Conservation (phyloP, 2,888 invertebrate species). For the Drosophila birchii region DNA sequence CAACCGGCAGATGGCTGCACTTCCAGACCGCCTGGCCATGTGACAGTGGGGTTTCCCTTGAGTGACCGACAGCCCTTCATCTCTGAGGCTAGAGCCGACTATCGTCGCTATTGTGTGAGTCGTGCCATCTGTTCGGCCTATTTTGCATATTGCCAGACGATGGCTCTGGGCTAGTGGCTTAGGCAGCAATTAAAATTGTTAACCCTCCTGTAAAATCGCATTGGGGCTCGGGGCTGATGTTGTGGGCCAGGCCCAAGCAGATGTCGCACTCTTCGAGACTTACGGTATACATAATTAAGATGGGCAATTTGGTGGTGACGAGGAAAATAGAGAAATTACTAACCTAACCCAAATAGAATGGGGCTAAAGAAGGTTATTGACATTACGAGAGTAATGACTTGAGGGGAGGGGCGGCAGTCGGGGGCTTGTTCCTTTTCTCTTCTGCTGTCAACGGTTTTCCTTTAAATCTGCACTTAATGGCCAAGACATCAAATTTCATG, state of each 20-base stretch:
- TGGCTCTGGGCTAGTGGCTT: constrained; percentile 31
- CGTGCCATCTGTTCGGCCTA: constrained; percentile 54
- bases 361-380: constrained; percentile 65
- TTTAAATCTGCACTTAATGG: constrained; percentile 64
- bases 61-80: constrained; percentile 12
- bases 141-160: constrained; percentile 39
- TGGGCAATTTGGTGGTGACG: constrained; percentile 44
- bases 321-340: constrained; percentile 30
- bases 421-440: background rate
- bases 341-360: constrained; percentile 30
- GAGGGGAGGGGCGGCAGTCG: constrained; percentile 4
- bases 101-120: constrained; percentile 29
- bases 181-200: constrained; percentile 66
- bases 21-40: constrained; percentile 17
- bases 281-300: constrained; percentile 59
- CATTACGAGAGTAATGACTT: constrained; percentile 35
- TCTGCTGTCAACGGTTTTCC: constrained; percentile 36
- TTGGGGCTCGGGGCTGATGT: constrained; percentile 24
- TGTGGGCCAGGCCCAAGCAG: constrained; percentile 20
- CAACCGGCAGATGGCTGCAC: constrained; percentile 44
- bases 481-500: constrained; percentile 62
- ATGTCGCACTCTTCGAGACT: constrained; percentile 35
- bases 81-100: constrained; percentile 3
- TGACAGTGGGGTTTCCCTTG: constrained; percentile 1
- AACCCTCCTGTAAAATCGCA: constrained; percentile 65